Conservation (phyloP, 2,888 invertebrate genomes). For the Drosophila anceps region DNA sequence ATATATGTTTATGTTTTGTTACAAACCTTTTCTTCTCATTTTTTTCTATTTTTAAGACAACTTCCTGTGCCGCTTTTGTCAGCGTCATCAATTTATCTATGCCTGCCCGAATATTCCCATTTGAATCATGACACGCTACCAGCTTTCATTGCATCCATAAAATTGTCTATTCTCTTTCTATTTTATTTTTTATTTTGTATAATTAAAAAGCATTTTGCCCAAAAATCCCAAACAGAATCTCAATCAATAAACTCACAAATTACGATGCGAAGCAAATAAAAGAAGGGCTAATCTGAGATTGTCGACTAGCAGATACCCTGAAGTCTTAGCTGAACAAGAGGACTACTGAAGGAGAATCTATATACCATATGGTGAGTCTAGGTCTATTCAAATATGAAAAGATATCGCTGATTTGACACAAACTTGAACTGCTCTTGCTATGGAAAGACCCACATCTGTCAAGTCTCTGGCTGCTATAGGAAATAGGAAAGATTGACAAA, state of each 20-base stretch:
- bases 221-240: constrained; percentile 39
- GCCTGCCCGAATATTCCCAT: constrained; percentile 33
- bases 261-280: constrained; percentile 46
- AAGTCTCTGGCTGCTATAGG: too few relatives aligned
- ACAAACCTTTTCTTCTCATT: background rate
- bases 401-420: too few relatives aligned
- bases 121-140: constrained; percentile 52
- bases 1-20: constrained; percentile 46
- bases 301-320: background rate
- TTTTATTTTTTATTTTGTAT: constrained; percentile 41
- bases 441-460: background rate
- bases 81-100: constrained; percentile 50
- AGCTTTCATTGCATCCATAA: constrained; percentile 50
- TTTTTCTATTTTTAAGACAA: constrained; percentile 47
- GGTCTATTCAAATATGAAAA: too few relatives aligned
- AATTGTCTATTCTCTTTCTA: constrained; percentile 17
- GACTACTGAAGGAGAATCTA: too few relatives aligned
- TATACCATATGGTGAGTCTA: too few relatives aligned
- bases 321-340: background rate
- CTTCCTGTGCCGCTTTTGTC: constrained; percentile 60
- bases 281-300: background rate
- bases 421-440: background rate
- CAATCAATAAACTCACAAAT: constrained; percentile 54
- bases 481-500: too few relatives aligned
- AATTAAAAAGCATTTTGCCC: constrained; percentile 56